Base-by-base conservation (phyloP, 2,888 invertebrate genomes). In the Epicampocera succincta region DNA sequence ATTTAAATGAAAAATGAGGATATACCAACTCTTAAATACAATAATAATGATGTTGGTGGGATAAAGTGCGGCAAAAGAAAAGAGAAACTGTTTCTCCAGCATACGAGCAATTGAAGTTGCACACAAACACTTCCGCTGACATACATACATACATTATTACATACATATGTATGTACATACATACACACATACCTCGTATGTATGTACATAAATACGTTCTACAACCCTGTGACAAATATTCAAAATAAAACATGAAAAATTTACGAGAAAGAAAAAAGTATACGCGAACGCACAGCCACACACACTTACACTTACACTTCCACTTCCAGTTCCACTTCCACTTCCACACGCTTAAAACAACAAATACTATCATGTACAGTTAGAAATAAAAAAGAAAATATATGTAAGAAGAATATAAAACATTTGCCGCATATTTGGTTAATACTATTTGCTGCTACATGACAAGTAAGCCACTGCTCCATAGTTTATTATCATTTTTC, bases 361-460 rank as follows among this genome's bases (percentile, higher is more conserved):
- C 56, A 54, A 2, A 6, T 15, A 19, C 17, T 15, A 13, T 19
- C 9, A 17, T 29, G 15, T 17, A 25, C 17, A 21, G 1, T 21
- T n/a, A 12, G 58, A 21, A 15, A 19, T 54, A 54, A 33, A 63
- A 44, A 66, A 44, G 29, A 52, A 65, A 33, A 65, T 29, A 58
- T 40, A 42, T 44, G 6, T 46, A 15, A n/a, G 42, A 52, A 48
- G 58, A 48, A 69, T 72, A 52, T 58, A 65, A 74, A 82, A 78
- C 74, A 82, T 48, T 78, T 78, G 82, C 82, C 78, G 69, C 82
- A 82, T 82, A 75, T 82, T 78, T 82, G 69, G 58, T 78, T 82
- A 78, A 82, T 78, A 82, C 82, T 69, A 66, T 40, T 72, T 68
- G 58, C 71, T 74, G 40, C 71, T 78, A 78, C 68, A 82, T 78